A percentile compares a stretch with the other conserved stretches of the same genome.
phyloP scores from a whole-genome alignment of 1,140 invertebrate genomes.

The Plodia interpunctella region DNA sequence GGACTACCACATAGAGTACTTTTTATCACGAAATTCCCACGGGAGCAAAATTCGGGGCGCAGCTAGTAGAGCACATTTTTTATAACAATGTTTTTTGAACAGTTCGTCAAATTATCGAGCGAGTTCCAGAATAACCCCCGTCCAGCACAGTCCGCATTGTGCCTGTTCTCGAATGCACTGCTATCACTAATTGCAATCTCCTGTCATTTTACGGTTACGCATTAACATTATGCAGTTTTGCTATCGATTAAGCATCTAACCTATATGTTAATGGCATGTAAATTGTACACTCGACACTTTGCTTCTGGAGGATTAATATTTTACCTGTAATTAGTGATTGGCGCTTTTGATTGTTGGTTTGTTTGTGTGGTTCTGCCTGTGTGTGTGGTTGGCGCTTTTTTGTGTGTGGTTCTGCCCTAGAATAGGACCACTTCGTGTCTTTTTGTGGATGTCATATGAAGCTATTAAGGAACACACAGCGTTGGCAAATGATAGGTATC shows the following conservation, averaged over 20 bases:
- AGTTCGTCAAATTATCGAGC: not conserved
- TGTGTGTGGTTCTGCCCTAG: too few species aligned
- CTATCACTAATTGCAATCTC: slow-evolving; percentile 67
- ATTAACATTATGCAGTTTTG: slow-evolving; percentile 58
- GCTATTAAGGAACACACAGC: too few species aligned
- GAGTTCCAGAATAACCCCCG: slow-evolving; percentile 14
- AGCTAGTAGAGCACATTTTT: too few species aligned
- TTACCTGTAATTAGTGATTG: not conserved
- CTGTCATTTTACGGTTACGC: slow-evolving; percentile 69
- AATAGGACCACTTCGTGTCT: too few species aligned
- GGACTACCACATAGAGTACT: too few species aligned
- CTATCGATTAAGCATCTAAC: slow-evolving; percentile 48
- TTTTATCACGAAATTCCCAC: too few species aligned
- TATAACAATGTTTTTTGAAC: not conserved
- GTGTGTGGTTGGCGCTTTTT: too few species aligned
- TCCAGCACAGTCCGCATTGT: slow-evolving; percentile 33
- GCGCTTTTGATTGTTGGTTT: too few species aligned
- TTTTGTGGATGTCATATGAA: too few species aligned
- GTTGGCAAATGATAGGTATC: too few species aligned
- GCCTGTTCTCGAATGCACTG: slow-evolving; percentile 33
- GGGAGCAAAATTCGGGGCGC: too few species aligned
- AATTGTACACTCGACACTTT: not conserved
- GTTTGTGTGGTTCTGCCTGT: too few species aligned
- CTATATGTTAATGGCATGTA: slow-evolving; percentile 30
- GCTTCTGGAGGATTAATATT: not conserved